Evolutionary conservation across 1,140 invertebrate species (phyloP).

Genomic region (Drosophila carrolli): DNA sequence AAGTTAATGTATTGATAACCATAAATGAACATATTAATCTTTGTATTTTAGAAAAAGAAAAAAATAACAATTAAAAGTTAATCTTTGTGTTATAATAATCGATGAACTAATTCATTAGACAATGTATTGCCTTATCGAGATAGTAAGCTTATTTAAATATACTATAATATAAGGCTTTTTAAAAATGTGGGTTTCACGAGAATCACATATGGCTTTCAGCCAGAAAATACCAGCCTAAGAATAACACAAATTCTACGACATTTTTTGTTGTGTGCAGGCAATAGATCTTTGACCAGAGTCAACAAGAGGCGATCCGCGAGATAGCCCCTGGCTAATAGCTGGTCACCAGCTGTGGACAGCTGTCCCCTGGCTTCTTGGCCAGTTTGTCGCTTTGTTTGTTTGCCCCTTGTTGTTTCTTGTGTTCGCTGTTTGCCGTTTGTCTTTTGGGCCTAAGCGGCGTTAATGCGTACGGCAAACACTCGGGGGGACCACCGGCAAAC

Average conservation of each 20-base stretch:
- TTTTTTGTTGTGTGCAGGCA: conserved; percentile 12
- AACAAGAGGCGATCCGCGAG: conserved; percentile 32
- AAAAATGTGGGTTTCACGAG: not conserved
- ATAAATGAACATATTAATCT: too few species aligned
- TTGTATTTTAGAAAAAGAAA: too few species aligned
- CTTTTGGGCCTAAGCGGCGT: conserved; percentile 58
- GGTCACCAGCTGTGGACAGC: conserved; percentile 53
- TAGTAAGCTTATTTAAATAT: too few species aligned
- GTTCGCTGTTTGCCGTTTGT: conserved; percentile 47
- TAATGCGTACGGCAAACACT: conserved; percentile 68
- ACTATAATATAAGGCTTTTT: not conserved
- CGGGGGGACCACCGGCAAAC: conserved; percentile 52
- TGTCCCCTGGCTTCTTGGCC: conserved; percentile 40
- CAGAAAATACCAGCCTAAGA: not conserved
- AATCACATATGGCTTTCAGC: not conserved
- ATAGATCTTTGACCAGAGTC: conserved; percentile 39
- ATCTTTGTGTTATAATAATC: too few species aligned
- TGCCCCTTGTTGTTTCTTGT: conserved; percentile 20
- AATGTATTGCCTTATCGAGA: too few species aligned
- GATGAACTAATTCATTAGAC: too few species aligned
- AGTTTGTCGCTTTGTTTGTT: conserved; percentile 49
- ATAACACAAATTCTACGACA: not conserved
- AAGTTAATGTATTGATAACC: too few species aligned
- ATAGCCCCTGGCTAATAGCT: conserved; percentile 50
- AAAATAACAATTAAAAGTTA: too few species aligned